A percentile compares a stretch with the other conserved stretches of the same genome.
Conservation (phyloP, 2,888 invertebrate species). For the Anagyrus pseudococci region DNA sequence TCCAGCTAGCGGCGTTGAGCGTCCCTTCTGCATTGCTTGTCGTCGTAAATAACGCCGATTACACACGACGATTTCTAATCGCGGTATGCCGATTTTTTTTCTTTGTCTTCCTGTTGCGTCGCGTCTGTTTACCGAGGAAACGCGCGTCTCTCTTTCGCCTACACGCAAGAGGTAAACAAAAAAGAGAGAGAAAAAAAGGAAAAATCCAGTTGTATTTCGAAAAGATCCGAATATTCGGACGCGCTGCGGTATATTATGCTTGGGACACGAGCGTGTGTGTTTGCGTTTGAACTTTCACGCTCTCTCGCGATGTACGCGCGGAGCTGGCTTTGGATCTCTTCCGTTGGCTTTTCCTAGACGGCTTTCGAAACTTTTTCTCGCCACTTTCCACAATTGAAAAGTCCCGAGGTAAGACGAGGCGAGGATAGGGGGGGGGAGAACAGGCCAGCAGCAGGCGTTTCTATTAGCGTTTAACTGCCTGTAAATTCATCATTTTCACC, state of each 20-base stretch:
- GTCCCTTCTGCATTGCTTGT: too few species aligned
- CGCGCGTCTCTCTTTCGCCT: not conserved
- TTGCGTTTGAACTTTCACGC: not conserved
- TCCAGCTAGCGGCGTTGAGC: too few species aligned
- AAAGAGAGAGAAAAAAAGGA: not conserved
- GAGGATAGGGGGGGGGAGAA: too few species aligned
- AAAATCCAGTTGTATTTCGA: not conserved
- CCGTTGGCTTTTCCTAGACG: not conserved
- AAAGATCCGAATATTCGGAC: not conserved
- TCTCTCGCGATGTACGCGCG: not conserved
- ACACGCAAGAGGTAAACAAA: too few species aligned
- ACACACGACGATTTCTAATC: too few species aligned
- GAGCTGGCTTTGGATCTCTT: too few species aligned
- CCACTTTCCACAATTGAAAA: conserved; percentile 33
- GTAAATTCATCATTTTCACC: conserved; percentile 16
- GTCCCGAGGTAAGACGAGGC: too few species aligned
- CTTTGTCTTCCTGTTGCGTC: not conserved
- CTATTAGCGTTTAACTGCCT: not conserved
- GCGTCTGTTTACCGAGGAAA: conserved; percentile 12
- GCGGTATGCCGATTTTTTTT: too few species aligned
- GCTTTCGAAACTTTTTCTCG: conserved; percentile 38
- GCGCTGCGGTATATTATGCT: not conserved
- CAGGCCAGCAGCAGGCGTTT: too few species aligned
- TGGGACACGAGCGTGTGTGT: too few species aligned
- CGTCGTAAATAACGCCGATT: too few species aligned